Conservation (phyloP, 2,113 vertebrate species). For the Sorex fumeus region DNA sequence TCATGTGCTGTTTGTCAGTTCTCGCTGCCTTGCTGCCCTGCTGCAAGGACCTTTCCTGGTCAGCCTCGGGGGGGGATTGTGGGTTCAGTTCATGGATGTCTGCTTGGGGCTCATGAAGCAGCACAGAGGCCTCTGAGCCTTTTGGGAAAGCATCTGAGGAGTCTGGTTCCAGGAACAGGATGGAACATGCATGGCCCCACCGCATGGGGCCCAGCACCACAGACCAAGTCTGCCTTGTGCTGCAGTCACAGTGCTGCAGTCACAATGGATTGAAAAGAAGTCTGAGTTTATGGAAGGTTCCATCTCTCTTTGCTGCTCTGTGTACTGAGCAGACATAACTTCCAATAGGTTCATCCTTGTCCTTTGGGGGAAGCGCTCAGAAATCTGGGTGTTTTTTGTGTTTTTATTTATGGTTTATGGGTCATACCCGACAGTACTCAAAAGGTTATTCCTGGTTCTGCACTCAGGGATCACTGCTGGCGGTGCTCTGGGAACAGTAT, state of each 20-base stretch:
- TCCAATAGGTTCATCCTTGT: not conserved
- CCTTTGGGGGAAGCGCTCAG: not conserved
- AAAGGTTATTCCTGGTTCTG: too few relatives aligned
- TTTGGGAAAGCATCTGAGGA: constrained; percentile 26
- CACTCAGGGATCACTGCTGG: too few relatives aligned
- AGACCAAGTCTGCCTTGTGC: not conserved
- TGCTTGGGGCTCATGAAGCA: not conserved
- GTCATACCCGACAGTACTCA: too few relatives aligned
- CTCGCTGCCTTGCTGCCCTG: constrained; percentile 23
- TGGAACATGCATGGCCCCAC: fast-evolving
- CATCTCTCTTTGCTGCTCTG: not conserved
- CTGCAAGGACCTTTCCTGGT: not conserved
- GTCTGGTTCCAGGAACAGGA: not conserved
- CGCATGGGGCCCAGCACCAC: not conserved
- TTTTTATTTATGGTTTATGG: too few relatives aligned
- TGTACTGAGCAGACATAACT: too few relatives aligned
- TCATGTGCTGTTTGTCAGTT: not conserved
- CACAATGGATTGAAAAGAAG: not conserved
- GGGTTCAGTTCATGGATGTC: constrained; percentile 1
- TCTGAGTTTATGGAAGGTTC: fast-evolving
- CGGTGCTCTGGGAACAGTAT: too few relatives aligned
- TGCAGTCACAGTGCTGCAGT: fast-evolving
- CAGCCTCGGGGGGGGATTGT: not conserved
- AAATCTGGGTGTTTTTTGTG: not conserved
- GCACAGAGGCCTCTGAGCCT: not conserved